Conservation (phyloP, 2,797 vertebrate genomes). For the Parotocinclus haroldoi region DNA sequence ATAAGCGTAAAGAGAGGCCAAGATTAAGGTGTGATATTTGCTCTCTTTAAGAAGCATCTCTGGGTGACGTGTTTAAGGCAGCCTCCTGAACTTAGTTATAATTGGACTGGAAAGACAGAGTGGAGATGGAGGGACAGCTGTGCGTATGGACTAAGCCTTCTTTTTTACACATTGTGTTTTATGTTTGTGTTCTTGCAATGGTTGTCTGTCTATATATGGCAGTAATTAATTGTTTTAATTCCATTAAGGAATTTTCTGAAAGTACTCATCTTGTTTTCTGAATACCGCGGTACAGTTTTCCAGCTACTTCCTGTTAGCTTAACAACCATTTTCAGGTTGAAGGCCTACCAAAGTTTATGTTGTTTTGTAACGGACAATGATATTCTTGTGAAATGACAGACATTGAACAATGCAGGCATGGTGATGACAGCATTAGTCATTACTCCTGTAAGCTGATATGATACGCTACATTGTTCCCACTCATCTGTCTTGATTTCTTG, state of each 20-base stretch:
- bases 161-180: constrained; percentile 27
- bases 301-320: background rate
- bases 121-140: constrained; percentile 42
- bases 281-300: background rate
- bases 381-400: constrained; percentile 19
- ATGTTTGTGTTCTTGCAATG: constrained; percentile 32
- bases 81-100: constrained; percentile 30
- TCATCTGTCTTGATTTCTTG: constrained; percentile 41
- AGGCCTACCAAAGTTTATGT: constrained; percentile 6
- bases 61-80: constrained; percentile 14
- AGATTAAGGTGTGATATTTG: constrained; percentile 26
- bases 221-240: background rate
- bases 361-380: constrained; percentile 27
- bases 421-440: constrained; percentile 41
- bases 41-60: constrained; percentile 34
- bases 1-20: constrained; percentile 30
- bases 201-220: constrained; percentile 25
- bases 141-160: constrained; percentile 2
- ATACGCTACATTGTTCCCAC: constrained; percentile 19
- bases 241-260: constrained; percentile 8
- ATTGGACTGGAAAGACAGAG: constrained; percentile 22
- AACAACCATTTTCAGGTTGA: background rate
- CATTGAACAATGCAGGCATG: constrained; percentile 24
- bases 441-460: constrained; percentile 43
- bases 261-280: background rate